phyloP scores from a whole-genome alignment of 2,113 vertebrate genomes.

The Atlantisia rogersi region DNA sequence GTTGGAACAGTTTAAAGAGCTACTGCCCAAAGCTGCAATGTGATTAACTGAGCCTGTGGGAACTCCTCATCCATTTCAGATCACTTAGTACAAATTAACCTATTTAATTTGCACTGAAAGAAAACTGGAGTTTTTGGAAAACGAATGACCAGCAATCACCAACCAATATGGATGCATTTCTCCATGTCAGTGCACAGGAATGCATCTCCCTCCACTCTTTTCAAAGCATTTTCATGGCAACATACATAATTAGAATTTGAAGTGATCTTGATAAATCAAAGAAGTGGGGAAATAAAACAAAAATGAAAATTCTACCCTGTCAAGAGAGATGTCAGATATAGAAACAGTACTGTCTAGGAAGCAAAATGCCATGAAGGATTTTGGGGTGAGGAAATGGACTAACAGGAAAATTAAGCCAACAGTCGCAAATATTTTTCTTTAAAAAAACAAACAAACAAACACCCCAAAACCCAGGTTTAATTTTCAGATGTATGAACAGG shows the following conservation, averaged over 20 bases:
- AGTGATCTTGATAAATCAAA: not conserved
- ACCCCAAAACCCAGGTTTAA: not conserved
- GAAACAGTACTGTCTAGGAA: not conserved
- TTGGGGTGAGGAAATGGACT: not conserved
- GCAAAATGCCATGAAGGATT: not conserved
- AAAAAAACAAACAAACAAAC: not conserved
- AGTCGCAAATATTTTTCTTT: not conserved
- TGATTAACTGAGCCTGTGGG: not conserved
- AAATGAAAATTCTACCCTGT: not conserved
- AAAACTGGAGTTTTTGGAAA: not conserved
- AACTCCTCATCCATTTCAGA: not conserved
- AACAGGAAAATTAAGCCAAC: not conserved
- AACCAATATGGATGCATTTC: not conserved
- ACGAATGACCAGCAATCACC: not conserved
- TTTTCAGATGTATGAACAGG: not conserved
- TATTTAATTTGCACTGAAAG: not conserved
- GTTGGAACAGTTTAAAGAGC: not conserved
- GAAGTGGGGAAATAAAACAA: not conserved
- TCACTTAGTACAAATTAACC: not conserved
- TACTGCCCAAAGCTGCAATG: not conserved
- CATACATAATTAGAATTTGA: not conserved
- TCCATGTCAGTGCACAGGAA: not conserved
- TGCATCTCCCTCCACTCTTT: not conserved
- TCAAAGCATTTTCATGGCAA: not conserved
- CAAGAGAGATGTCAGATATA: not conserved